Base-by-base conservation (phyloP, 2,113 vertebrate genomes). In the Percina caprodes region DNA sequence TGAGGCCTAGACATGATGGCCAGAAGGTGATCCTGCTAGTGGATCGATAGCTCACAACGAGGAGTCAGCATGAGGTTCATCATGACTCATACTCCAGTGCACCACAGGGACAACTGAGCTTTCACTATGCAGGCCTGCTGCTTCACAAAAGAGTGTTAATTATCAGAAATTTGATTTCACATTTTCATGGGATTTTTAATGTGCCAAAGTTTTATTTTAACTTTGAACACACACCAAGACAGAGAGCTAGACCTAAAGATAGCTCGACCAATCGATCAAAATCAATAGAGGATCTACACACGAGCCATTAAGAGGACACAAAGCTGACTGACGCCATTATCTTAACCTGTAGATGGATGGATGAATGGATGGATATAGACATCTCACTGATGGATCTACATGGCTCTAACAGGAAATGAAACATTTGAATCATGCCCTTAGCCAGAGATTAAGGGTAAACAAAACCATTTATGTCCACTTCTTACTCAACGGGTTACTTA, bases 21-120 rank as follows among this genome's bases (percentile, higher is more conserved):
- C 89, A 91, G 90, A 88, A 92, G 93, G 92, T 93, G 92, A 93
- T 93, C 88, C 91, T 51, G 51, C 68, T 74, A 69, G 87, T 79
- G 83, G 88, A 93, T 94, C 92, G 70, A 94, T 94, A 92, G 56
- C 87, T 84, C 83, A 84, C 91, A 87, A 82, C n/a, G 58, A 88
- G 52, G 82, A 92, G 83, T 93, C 89, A 91, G 85, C 86, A 79
- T 70, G 69, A 71, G 86, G 84, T 90, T 92, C 86, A 89, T 89
- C 80, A 78, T 93, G 91, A 91, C 86, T 92, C 90, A 89, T 79
- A 39, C 72, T 69, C 80, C 80, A 62, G 48, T 15, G 42, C 81
- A 89, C 91, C 82, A 48, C 60, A 59, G 74, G 88, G 89, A 77
- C 74, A 89, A 89, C 26, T 51, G 14, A 85, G 84, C 88, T 67